Evolutionary conservation across 2,113 vertebrate species (phyloP).

Genomic region (Tursiops truncatus): DNA sequence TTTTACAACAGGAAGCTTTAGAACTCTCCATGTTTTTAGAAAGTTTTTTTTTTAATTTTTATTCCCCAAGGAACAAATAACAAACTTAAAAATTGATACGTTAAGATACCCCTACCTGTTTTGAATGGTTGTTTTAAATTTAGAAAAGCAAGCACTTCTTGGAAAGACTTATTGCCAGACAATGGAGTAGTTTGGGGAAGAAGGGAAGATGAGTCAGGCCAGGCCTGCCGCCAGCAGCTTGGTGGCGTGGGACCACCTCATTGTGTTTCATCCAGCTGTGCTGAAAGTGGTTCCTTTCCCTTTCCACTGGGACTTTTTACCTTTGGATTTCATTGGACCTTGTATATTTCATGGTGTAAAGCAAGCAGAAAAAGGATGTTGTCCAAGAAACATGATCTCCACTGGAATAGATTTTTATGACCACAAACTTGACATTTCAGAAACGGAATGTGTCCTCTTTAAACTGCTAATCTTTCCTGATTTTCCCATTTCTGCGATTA

Average conservation of each 20-base stretch:
- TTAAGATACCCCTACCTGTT: background rate
- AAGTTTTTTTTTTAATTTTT: background rate
- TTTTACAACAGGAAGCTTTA: background rate
- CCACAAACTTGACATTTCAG: background rate
- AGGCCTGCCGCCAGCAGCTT: background rate
- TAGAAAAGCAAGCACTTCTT: conserved; percentile 6
- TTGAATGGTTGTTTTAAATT: conserved; percentile 37
- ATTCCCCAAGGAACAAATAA: background rate
- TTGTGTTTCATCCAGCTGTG: background rate
- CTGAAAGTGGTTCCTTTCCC: conserved; percentile 13
- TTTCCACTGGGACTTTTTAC: background rate
- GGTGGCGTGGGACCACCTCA: background rate
- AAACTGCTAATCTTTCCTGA: background rate
- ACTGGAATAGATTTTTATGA: background rate
- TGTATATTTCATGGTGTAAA: background rate
- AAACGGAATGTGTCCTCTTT: background rate
- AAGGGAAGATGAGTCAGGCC: conserved; percentile 32
- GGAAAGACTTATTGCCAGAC: background rate
- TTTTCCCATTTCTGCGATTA: background rate
- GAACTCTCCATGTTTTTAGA: background rate
- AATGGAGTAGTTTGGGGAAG: background rate
- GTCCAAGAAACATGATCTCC: background rate
- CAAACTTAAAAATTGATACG: background rate
- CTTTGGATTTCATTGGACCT: background rate
- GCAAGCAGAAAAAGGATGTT: background rate